Conservation (phyloP, 1,140 invertebrate genomes). For the Aethina tumida region DNA sequence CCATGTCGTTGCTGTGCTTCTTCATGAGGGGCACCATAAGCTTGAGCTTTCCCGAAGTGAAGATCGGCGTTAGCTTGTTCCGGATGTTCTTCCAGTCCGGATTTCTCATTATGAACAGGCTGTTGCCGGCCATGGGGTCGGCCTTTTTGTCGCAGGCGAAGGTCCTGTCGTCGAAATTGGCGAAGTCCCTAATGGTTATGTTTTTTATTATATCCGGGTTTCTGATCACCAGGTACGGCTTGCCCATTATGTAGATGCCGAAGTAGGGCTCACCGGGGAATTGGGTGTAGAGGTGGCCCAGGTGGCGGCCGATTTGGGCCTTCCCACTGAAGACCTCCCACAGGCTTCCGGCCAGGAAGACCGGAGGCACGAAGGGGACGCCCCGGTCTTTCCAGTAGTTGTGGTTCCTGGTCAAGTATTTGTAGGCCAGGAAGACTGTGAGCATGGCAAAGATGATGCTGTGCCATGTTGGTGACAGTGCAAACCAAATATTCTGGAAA, state of each 20-base stretch:
- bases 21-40: constrained; percentile 24
- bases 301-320: constrained; percentile 24
- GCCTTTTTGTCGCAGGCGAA: constrained; percentile 28
- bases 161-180: constrained; percentile 36
- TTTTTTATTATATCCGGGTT: constrained; percentile 40
- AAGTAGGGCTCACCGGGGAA: constrained; percentile 33
- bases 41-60: constrained; percentile 27
- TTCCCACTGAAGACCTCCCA: constrained; percentile 31
- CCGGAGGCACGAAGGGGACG: constrained; percentile 29
- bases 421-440: constrained; percentile 6
- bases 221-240: constrained; percentile 36
- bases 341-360: constrained; percentile 33
- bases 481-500: constrained; percentile 7
- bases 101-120: constrained; percentile 23
- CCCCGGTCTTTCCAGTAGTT: constrained; percentile 33
- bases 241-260: constrained; percentile 35
- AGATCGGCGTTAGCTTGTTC: constrained; percentile 21
- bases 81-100: constrained; percentile 23
- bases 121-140: constrained; percentile 30
- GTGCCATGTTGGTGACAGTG: constrained; percentile 7
- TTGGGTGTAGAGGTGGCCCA: constrained; percentile 25
- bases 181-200: constrained; percentile 40
- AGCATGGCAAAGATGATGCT: constrained; percentile 8
- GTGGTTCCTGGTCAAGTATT: constrained; percentile 12
- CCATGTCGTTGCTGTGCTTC: constrained; percentile 13